Percentiles rank a stretch among this genome's conserved stretches.
phyloP scores from a whole-genome alignment of 2,113 vertebrate species.

The Chlamydotis undulata region DNA sequence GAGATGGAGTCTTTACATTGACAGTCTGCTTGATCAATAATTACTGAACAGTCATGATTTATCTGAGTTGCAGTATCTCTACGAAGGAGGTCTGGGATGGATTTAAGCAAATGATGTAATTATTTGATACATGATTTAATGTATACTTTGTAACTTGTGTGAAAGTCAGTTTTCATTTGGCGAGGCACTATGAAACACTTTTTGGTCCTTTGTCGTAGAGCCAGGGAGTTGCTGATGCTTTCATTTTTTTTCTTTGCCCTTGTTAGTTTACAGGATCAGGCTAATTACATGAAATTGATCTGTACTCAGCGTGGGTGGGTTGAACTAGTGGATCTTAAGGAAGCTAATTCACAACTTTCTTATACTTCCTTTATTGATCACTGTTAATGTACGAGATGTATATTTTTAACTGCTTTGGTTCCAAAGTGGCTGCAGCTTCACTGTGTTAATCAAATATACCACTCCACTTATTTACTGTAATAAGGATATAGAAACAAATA shows the following conservation, averaged over 20 bases:
- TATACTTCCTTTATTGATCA: slow-evolving; percentile 65
- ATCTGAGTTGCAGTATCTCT: slow-evolving; percentile 7
- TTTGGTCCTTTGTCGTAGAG: slow-evolving; percentile 15
- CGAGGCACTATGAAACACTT: not conserved
- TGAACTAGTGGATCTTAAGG: slow-evolving; percentile 48
- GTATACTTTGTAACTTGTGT: not conserved
- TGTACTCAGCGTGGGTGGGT: slow-evolving; percentile 36
- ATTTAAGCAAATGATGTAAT: slow-evolving; percentile 29
- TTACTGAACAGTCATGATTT: slow-evolving; percentile 26
- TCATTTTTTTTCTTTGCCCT: slow-evolving; percentile 63
- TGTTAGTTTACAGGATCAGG: slow-evolving; percentile 61
- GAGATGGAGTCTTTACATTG: not conserved
- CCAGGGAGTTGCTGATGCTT: slow-evolving; percentile 42
- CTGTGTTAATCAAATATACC: slow-evolving; percentile 6
- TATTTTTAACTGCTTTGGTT: slow-evolving; percentile 55
- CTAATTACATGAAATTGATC: slow-evolving; percentile 67
- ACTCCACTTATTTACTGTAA: not conserved
- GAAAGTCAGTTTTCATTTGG: slow-evolving; percentile 33
- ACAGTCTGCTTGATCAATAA: not conserved
- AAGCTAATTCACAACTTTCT: slow-evolving; percentile 69
- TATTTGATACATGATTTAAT: slow-evolving; percentile 46
- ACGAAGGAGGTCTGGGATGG: not conserved
- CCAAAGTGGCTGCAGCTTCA: slow-evolving; percentile 26
- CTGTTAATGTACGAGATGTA: slow-evolving; percentile 46
- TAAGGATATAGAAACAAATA: not conserved